Conservation (phyloP, 1,140 invertebrate species). For the Temnothorax nylanderi region DNA sequence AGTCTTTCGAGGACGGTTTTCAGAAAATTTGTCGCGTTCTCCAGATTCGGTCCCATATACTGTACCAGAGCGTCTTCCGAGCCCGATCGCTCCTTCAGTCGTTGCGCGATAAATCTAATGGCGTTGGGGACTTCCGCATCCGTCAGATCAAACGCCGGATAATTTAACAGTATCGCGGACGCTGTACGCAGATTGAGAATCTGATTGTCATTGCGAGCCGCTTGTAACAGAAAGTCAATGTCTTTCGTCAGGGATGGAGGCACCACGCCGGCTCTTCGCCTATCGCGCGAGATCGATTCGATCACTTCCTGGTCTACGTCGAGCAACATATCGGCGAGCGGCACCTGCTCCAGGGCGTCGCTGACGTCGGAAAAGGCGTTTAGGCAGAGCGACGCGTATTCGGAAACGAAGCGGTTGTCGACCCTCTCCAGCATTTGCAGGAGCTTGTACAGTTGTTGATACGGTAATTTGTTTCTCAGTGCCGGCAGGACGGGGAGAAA, state of each 20-base stretch:
- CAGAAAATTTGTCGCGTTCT: conserved; percentile 13
- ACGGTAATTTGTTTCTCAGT: conserved; percentile 2
- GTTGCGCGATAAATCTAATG: conserved; percentile 33
- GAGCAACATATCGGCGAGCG: conserved; percentile 18
- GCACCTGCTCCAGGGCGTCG: not conserved
- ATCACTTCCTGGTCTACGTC: conserved; percentile 8
- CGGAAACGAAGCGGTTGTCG: conserved; percentile 40
- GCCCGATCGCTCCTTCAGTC: conserved; percentile 40
- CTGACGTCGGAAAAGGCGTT: not conserved
- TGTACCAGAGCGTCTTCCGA: conserved; percentile 33
- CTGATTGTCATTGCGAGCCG: not conserved
- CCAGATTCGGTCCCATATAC: not conserved
- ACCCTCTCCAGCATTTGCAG: conserved; percentile 53
- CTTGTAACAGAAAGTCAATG: conserved; percentile 16
- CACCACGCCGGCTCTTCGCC: not conserved
- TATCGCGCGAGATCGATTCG: not conserved
- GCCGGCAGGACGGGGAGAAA: conserved; percentile 35
- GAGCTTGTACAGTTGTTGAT: conserved; percentile 47
- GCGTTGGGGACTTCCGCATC: conserved; percentile 45
- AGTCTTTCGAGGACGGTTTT: conserved; percentile 44
- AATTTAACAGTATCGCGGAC: conserved; percentile 44
- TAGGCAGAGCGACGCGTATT: conserved; percentile 51
- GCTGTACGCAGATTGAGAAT: conserved; percentile 18
- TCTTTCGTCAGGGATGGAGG: not conserved
- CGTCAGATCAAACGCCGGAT: conserved; percentile 42